These are phyloP conservation scores for Isaurus tuberculatus DNA, from an alignment of 92 coral and sea anemone species.

Conservation along the genomic window DNA sequence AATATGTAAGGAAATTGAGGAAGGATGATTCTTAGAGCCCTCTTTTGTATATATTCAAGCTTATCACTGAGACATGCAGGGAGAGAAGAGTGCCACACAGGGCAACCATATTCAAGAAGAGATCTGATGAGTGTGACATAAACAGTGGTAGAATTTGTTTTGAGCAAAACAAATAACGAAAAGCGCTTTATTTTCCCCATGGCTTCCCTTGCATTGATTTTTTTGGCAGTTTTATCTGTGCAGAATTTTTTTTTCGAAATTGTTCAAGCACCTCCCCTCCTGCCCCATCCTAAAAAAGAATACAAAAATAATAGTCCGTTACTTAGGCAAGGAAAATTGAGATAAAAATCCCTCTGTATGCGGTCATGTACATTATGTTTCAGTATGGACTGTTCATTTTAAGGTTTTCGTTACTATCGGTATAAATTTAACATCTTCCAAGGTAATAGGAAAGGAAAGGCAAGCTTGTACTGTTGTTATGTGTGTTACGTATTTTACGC, in stretches of 20 bases:
- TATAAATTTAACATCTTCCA: background rate
- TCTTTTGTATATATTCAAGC: no score
- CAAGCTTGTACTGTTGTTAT: background rate
- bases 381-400: background rate
- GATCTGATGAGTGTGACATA: no score
- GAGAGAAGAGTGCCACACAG: no score
- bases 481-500: background rate
- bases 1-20: no score
- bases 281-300: background rate
- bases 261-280: background rate
- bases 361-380: background rate
- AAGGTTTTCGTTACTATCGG: background rate
- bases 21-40: no score
- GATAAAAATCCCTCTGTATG: background rate
- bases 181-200: background rate
- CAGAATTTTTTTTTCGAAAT: background rate
- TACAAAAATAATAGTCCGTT: conserved; percentile 1
- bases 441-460: background rate
- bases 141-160: background rate
- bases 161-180: background rate
- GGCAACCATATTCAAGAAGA: no score
- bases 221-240: background rate
- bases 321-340: background rate
- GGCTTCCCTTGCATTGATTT: background rate
- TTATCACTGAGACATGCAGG: no score